Percentiles rank a stretch among this genome's conserved stretches.
These are phyloP conservation scores for Dexiosoma caninum DNA, from an alignment of 2,888 invertebrate genomes.

Conservation along the genomic window DNA sequence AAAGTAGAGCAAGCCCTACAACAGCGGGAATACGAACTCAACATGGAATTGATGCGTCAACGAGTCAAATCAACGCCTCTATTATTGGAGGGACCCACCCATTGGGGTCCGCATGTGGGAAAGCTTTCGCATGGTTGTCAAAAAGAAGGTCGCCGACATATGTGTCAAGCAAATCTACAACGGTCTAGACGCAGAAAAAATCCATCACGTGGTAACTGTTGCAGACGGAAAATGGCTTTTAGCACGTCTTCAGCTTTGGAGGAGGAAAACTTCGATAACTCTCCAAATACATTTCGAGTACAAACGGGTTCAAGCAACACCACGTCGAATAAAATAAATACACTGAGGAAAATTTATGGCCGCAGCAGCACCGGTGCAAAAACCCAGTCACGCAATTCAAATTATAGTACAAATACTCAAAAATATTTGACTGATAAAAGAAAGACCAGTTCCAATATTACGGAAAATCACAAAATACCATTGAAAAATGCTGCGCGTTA, in stretches of 20 bases:
- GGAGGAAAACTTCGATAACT: neutral
- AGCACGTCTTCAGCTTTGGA: conserved; percentile 4
- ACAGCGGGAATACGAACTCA: conserved; percentile 74
- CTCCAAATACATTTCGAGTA: neutral
- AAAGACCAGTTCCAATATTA: neutral
- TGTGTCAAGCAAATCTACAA: conserved; percentile 68
- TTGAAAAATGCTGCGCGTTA: conserved; percentile 37
- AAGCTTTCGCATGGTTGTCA: conserved; percentile 74
- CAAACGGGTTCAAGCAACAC: neutral
- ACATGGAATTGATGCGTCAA: conserved; percentile 77
- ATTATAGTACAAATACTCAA: conserved; percentile 64
- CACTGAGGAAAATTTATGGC: conserved; percentile 70
- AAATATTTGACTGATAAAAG: neutral
- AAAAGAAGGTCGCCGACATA: conserved; percentile 70
- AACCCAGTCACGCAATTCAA: conserved; percentile 67
- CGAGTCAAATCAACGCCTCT: conserved; percentile 76
- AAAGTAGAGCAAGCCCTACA: conserved; percentile 76
- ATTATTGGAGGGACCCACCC: conserved; percentile 74
- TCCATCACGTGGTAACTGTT: conserved; percentile 45
- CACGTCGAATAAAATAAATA: conserved; percentile 64
- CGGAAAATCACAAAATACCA: conserved; percentile 20
- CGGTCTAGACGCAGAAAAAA: conserved; percentile 55
- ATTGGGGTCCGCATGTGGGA: conserved; percentile 75
- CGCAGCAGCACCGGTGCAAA: conserved; percentile 58
- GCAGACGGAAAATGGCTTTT: conserved; percentile 45